These are phyloP conservation scores for Dicycla oo DNA, from an alignment of 2,888 invertebrate species.

Conservation along the genomic window DNA sequence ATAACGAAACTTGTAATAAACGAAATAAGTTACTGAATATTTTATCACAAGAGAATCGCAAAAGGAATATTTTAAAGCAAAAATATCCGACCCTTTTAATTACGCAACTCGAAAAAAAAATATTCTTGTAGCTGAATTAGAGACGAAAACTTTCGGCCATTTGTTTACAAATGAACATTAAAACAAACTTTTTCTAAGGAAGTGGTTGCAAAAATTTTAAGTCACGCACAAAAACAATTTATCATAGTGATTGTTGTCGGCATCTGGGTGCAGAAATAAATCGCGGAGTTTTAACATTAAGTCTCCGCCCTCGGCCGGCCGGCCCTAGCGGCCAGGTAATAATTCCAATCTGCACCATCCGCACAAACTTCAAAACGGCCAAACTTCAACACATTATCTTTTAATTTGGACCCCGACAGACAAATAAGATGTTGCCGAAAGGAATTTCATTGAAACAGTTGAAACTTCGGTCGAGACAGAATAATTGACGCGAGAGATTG, in stretches of 20 bases:
- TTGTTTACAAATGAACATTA: conserved; percentile 66
- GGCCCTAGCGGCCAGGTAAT: conserved; percentile 82
- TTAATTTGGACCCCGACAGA: conserved; percentile 81
- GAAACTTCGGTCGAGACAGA: conserved; percentile 79
- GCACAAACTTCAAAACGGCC: conserved; percentile 82
- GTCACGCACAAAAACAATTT: conserved; percentile 81
- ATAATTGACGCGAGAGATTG: conserved; percentile 83
- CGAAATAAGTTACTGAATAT: conserved; percentile 34
- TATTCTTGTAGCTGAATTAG: conserved; percentile 60
- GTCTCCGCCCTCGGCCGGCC: conserved; percentile 56
- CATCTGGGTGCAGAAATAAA: conserved; percentile 87
- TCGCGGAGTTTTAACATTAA: conserved; percentile 84
- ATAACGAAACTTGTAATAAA: conserved; percentile 26
- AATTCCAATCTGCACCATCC: conserved; percentile 86
- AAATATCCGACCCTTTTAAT: conserved; percentile 55
- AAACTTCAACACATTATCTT: conserved; percentile 87
- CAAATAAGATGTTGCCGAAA: conserved; percentile 82
- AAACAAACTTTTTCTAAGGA: conserved; percentile 68
- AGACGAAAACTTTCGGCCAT: conserved; percentile 55
- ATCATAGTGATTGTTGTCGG: conserved; percentile 84
- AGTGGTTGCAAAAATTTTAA: conserved; percentile 76
- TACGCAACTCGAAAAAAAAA: conserved; percentile 47
- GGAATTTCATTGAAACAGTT: conserved; percentile 77
- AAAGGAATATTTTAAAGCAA: conserved; percentile 36
- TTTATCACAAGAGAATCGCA: conserved; percentile 33